Conservation (phyloP, 2,888 invertebrate species). For the Scaeva pyrastri region DNA sequence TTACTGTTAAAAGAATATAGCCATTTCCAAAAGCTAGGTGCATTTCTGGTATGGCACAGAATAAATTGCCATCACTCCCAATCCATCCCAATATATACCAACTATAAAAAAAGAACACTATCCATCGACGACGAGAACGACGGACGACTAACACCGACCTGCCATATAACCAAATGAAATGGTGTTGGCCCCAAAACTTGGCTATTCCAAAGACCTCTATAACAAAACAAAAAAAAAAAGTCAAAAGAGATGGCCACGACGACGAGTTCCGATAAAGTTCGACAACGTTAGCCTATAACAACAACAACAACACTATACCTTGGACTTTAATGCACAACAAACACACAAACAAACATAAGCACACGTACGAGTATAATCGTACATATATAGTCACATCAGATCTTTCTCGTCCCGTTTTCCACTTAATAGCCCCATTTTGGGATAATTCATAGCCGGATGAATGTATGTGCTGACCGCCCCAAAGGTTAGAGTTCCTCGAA, state of each 20-base stretch:
- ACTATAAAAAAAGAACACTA: not conserved
- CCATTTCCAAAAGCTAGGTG: not conserved
- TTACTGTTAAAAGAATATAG: not conserved
- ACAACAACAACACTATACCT: not conserved
- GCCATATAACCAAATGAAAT: constrained; percentile 23
- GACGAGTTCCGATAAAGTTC: constrained; percentile 58
- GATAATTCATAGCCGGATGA: constrained; percentile 74
- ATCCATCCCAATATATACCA: not conserved
- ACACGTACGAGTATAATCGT: not conserved
- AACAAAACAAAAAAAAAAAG: not conserved
- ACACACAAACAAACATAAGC: not conserved
- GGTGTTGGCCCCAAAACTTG: constrained; percentile 49
- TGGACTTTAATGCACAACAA: constrained; percentile 11
- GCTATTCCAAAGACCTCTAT: not conserved
- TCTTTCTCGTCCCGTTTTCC: constrained; percentile 59
- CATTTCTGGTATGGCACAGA: not conserved
- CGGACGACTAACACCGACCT: not conserved
- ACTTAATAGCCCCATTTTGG: constrained; percentile 75
- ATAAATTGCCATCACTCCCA: constrained; percentile 24
- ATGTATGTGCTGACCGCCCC: constrained; percentile 74
- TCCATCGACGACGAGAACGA: not conserved
- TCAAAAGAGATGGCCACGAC: constrained; percentile 11
- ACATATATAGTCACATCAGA: constrained; percentile 43
- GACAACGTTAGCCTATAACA: constrained; percentile 17
- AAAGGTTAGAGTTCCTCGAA: constrained; percentile 76